A percentile compares a stretch with the other conserved stretches of the same genome.
Conservation (phyloP, 1,140 invertebrate species). For the Arion vulgaris region DNA sequence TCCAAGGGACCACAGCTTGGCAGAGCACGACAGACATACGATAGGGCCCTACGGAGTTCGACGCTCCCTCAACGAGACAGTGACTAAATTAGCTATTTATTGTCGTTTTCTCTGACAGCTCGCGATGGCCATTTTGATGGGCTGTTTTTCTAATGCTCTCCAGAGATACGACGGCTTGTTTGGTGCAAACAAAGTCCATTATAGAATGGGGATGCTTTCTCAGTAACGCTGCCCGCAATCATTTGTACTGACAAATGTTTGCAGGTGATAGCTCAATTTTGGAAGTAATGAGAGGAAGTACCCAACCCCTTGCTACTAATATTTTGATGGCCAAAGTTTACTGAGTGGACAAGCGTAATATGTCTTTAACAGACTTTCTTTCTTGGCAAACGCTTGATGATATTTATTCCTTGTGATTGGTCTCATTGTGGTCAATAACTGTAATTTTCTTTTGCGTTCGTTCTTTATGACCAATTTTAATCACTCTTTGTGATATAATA, state of each 20-base stretch:
- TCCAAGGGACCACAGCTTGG: constrained; percentile 17
- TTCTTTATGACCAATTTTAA: too few species aligned
- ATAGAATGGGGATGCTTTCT: not conserved
- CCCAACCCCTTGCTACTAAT: too few species aligned
- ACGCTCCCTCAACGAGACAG: constrained; percentile 28
- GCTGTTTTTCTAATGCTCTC: constrained; percentile 27
- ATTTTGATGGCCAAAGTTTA: not conserved
- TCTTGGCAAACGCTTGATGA: not conserved
- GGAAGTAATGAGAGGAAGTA: constrained; percentile 7
- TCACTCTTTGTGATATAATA: too few species aligned
- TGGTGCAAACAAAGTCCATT: not conserved
- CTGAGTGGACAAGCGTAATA: not conserved
- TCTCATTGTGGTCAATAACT: too few species aligned
- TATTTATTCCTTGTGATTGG: too few species aligned
- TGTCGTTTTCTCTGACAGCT: constrained; percentile 37
- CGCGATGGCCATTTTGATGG: constrained; percentile 32
- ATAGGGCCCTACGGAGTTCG: constrained; percentile 25
- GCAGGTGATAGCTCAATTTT: constrained; percentile 3
- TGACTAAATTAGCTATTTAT: constrained; percentile 41
- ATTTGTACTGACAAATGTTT: constrained; percentile 6
- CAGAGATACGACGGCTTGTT: not conserved
- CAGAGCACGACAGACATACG: constrained; percentile 15
- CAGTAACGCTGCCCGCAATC: not conserved
- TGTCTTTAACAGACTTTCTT: too few species aligned
- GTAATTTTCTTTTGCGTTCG: too few species aligned